phyloP scores from a whole-genome alignment of 2,888 invertebrate species.

The Bibio marci region DNA sequence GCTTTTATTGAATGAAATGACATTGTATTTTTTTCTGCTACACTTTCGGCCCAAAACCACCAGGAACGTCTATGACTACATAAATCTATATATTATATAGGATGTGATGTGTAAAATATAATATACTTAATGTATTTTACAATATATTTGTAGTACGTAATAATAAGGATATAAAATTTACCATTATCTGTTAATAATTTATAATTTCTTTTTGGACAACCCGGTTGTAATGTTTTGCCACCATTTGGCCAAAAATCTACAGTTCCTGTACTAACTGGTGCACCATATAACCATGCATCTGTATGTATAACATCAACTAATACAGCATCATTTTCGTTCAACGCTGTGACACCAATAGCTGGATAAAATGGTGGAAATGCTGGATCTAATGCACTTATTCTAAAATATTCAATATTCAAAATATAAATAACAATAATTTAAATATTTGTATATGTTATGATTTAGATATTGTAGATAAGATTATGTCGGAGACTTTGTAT shows the following conservation, averaged over 20 bases:
- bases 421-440: neutral
- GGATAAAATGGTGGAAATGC: conserved; percentile 32
- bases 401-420: no score
- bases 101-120: neutral
- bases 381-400: conserved; percentile 40
- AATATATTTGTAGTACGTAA: no score
- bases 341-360: conserved; percentile 27
- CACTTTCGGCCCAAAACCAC: conserved; percentile 43
- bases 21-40: conserved; percentile 19
- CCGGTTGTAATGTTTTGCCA: conserved; percentile 13
- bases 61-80: conserved; percentile 45
- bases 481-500: no score
- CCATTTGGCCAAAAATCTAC: conserved; percentile 33
- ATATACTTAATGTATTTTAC: neutral
- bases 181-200: conserved; percentile 25
- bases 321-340: conserved; percentile 35
- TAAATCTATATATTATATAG: conserved; percentile 28
- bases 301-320: conserved; percentile 54
- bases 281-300: conserved; percentile 42
- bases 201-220: conserved; percentile 20
- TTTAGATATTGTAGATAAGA: neutral
- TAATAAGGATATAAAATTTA: conserved; percentile 6
- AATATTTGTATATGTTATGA: no score
- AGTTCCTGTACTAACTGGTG: conserved; percentile 38
- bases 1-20: conserved; percentile 38